Evolutionary conservation across 2,797 vertebrate species (phyloP).

Genomic region (Girardinus metallicus): DNA sequence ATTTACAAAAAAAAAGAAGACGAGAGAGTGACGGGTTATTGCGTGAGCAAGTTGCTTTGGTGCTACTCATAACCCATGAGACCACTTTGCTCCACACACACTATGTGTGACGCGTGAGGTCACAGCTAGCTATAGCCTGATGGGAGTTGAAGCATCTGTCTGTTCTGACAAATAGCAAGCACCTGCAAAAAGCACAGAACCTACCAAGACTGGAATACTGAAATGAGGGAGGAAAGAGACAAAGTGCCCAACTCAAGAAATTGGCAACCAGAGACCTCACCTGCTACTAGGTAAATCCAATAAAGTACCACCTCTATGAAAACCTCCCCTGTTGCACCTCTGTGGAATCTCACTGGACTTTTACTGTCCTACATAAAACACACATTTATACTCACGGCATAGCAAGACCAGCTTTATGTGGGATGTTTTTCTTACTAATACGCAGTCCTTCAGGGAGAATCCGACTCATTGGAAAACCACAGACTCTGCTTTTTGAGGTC

Average conservation of each 20-base stretch:
- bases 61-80: slow-evolving; percentile 41
- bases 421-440: slow-evolving; percentile 80
- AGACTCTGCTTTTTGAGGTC: slow-evolving; percentile 63
- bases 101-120: slow-evolving; percentile 67
- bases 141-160: slow-evolving; percentile 81
- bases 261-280: slow-evolving; percentile 75
- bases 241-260: slow-evolving; percentile 49
- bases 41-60: slow-evolving; percentile 22
- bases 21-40: not conserved
- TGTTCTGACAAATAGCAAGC: slow-evolving; percentile 78
- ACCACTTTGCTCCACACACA: slow-evolving; percentile 50
- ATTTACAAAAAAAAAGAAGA: slow-evolving; percentile 19
- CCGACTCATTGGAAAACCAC: slow-evolving; percentile 65
- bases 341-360: slow-evolving; percentile 1
- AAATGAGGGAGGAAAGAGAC: slow-evolving; percentile 51
- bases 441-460: slow-evolving; percentile 72
- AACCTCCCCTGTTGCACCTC: slow-evolving; percentile 24
- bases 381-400: slow-evolving; percentile 28
- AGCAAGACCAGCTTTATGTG: slow-evolving; percentile 50
- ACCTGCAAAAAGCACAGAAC: slow-evolving; percentile 79
- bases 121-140: slow-evolving; percentile 64
- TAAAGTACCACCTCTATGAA: slow-evolving; percentile 45
- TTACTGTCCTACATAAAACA: slow-evolving; percentile 23
- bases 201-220: slow-evolving; percentile 52
- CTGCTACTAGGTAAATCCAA: slow-evolving; percentile 64